These are phyloP conservation scores for Laticauda laticaudata DNA, from an alignment of 2,113 vertebrate genomes.

Conservation along the genomic window DNA sequence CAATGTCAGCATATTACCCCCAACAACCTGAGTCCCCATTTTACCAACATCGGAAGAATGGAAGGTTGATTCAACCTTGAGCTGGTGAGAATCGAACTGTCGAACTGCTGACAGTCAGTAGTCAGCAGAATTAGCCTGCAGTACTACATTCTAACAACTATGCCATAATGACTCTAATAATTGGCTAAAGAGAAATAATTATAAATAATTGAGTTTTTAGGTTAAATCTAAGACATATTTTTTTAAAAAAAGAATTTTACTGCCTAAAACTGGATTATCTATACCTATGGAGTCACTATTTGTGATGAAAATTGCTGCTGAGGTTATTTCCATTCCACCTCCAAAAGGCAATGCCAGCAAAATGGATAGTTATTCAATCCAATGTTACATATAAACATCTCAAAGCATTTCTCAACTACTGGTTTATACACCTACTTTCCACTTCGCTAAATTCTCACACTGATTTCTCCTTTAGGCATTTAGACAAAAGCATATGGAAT, in stretches of 20 bases:
- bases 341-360: not conserved
- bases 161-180: not conserved
- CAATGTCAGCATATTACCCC: not conserved
- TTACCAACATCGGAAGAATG: not conserved
- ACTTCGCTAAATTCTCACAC: not conserved
- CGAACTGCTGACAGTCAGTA: not conserved
- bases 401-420: not conserved
- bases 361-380: not conserved
- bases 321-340: not conserved
- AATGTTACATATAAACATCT: not conserved
- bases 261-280: not conserved
- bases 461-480: not conserved
- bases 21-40: not conserved
- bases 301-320: not conserved
- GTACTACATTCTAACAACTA: not conserved
- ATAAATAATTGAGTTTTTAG: not conserved
- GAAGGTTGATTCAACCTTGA: not conserved
- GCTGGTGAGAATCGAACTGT: not conserved
- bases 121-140: not conserved
- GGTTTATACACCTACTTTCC: not conserved
- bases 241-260: not conserved
- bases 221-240: not conserved
- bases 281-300: not conserved
- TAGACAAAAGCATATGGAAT: not conserved
- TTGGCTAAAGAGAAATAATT: not conserved